Evolutionary conservation across 2,113 vertebrate genomes (phyloP).

Genomic region (Gambusia holbrooki): DNA sequence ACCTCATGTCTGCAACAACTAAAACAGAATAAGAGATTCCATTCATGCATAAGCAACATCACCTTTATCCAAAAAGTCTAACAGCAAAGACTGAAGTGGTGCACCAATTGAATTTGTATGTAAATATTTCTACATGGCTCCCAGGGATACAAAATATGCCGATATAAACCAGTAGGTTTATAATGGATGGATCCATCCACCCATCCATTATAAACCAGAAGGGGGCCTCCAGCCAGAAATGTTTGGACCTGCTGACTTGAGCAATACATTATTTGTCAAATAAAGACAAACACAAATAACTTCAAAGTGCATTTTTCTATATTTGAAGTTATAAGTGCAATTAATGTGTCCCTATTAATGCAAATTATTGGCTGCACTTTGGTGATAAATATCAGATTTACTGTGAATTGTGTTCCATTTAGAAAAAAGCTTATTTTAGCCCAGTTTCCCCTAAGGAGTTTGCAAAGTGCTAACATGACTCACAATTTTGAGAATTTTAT

Average conservation of each 20-base stretch:
- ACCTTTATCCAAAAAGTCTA: slow-evolving; percentile 11
- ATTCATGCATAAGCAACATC: slow-evolving; percentile 40
- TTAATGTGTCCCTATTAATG: no score
- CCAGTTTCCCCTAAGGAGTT: not conserved
- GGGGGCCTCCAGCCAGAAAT: no score
- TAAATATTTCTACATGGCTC: no score
- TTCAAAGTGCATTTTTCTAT: no score
- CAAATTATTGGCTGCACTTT: not conserved
- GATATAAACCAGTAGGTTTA: no score
- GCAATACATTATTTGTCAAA: no score
- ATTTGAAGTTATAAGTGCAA: no score
- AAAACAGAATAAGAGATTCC: slow-evolving; percentile 35
- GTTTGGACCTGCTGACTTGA: no score
- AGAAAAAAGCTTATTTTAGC: not conserved
- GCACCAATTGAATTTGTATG: not conserved
- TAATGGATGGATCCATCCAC: no score
- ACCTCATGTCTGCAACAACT: slow-evolving; percentile 17
- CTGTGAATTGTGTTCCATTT: not conserved
- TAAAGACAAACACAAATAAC: no score
- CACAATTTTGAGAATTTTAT: slow-evolving; percentile 30
- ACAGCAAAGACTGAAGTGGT: not conserved
- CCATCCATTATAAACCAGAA: no score
- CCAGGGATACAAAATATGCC: no score
- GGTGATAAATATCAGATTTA: not conserved
- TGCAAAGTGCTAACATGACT: not conserved